Evolutionary conservation across 64 coral and sea anemone genomes (phyloP).

Genomic region (Montipora capricornis): DNA sequence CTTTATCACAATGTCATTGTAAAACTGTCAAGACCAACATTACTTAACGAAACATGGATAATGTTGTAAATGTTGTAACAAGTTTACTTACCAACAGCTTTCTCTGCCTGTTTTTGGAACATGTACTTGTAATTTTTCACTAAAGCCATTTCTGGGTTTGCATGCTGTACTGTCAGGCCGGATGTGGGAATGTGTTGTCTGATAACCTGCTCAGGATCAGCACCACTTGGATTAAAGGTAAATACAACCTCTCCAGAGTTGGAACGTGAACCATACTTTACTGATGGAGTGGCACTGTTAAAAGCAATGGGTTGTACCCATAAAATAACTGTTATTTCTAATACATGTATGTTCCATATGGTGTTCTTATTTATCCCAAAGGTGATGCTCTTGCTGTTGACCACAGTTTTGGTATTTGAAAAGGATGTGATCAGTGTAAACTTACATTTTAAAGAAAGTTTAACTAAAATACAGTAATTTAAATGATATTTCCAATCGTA

Average conservation of each 20-base stretch:
- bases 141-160: conserved; percentile 63
- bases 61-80: neutral
- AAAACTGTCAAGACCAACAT: no score
- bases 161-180: conserved; percentile 37
- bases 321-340: no score
- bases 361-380: no score
- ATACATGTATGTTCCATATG: no score
- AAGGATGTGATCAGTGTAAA: no score
- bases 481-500: no score
- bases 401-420: no score
- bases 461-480: no score
- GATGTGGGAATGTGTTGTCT: conserved; percentile 1
- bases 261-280: conserved; percentile 80
- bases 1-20: no score
- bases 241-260: conserved; percentile 96
- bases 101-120: conserved; percentile 97
- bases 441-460: no score
- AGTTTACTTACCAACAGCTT: conserved; percentile 72
- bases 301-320: neutral
- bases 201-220: neutral
- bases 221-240: conserved; percentile 70
- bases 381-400: no score
- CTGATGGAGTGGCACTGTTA: conserved; percentile 85
- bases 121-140: conserved; percentile 87
- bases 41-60: no score